Base-by-base conservation (phyloP, 2,888 invertebrate genomes). In the Rhingia campestris region DNA sequence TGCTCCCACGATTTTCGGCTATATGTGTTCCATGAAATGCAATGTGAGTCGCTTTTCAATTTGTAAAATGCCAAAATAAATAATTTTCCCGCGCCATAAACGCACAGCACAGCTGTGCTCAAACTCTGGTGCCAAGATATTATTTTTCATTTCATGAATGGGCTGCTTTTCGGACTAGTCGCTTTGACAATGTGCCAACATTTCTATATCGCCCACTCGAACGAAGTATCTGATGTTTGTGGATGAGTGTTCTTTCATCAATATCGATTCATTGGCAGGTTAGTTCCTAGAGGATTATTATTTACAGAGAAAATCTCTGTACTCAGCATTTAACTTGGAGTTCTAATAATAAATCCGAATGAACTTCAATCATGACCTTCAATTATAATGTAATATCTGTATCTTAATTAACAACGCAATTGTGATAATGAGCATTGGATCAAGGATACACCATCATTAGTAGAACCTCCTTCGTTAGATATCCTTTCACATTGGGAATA, bases 11-110 rank as follows among this genome's bases (percentile, higher is more conserved):
- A 59, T 51, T 41, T n/a, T 61, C n/a, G 22, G 37, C 22, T 22
- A 61, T 39, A 51, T 51, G 47, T 53, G 6, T 61, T 43, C 35
- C 41, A 41, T 39, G 6, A 67, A 47, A 58, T 69, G 32, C 49
- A 41, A 10, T 10, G n/a, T 10, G 22, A 53, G 9, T 41, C 22
- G 6, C 33, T 12, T 22, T 45, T n/a, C 33, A 59, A 59, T 51
- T 70, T 63, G 61, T 54, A 61, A 63, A 70, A 51, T 61, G 43
- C 35, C 61, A 51, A 72, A 72, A 72, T 72, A 72, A 72, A 72
- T 72, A 61, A 63, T 35, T 72, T 63, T 43, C 61, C 45, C 45
- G 53, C 54, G 53, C 22, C 30, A 41, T 22, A 49, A n/a, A 30
- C 43, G 12, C 22, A 43, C 53, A 30, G 9, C 61, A n/a, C 51